Conservation (phyloP, 2,113 vertebrate genomes). For the Engraulis encrasicolus region DNA sequence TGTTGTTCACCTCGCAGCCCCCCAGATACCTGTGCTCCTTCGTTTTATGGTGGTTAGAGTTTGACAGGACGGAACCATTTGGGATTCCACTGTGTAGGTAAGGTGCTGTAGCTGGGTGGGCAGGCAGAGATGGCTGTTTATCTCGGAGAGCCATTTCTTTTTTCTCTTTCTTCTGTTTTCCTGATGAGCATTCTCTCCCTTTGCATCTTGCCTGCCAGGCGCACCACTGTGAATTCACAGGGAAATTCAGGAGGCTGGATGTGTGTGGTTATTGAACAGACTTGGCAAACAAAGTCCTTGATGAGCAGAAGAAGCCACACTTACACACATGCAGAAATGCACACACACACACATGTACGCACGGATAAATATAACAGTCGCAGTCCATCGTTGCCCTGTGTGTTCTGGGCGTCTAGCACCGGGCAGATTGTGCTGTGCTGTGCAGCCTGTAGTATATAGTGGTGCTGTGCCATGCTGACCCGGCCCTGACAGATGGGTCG, state of each 20-base stretch:
- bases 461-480: not conserved
- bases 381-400: not conserved
- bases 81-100: not conserved
- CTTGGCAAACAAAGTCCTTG: not conserved
- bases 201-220: not conserved
- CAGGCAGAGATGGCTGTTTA: not conserved
- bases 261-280: not conserved
- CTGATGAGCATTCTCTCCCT: not conserved
- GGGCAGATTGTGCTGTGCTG: not conserved
- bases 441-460: too few relatives aligned
- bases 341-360: not conserved
- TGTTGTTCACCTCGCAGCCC: not conserved
- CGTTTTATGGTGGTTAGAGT: not conserved
- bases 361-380: not conserved
- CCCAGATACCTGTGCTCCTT: not conserved
- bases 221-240: not conserved
- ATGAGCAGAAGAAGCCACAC: too few relatives aligned
- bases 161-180: too few relatives aligned
- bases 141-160: not conserved
- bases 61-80: not conserved
- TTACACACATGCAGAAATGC: not conserved
- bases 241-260: not conserved
- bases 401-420: not conserved
- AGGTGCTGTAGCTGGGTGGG: too few relatives aligned
- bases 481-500: conserved; percentile 2